Conservation (phyloP, 2,888 invertebrate species). For the Drosophila nr. fundita region DNA sequence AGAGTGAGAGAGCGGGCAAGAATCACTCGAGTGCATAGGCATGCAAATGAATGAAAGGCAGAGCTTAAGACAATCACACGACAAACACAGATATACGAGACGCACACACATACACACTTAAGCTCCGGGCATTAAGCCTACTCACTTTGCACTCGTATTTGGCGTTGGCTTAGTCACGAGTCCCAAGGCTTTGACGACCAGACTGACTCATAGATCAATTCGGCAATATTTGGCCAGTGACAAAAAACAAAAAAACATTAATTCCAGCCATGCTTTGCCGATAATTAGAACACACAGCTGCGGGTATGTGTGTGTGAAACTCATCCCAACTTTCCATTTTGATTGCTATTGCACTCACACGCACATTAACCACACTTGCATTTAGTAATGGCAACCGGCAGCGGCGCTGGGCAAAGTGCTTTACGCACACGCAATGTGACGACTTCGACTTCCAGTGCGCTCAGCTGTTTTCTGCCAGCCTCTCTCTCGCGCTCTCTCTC, state of each 20-base stretch:
- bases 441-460: slow-evolving; percentile 25
- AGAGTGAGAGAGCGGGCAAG: slow-evolving; percentile 15
- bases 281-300: slow-evolving; percentile 49
- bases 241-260: background rate
- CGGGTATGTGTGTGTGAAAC: background rate
- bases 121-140: slow-evolving; percentile 63
- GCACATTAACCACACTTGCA: slow-evolving; percentile 28
- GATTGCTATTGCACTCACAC: slow-evolving; percentile 41
- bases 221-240: slow-evolving; percentile 30
- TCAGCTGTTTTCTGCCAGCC: slow-evolving; percentile 42
- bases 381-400: background rate
- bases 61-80: slow-evolving; percentile 28
- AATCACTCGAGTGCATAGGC: slow-evolving; percentile 68
- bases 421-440: slow-evolving; percentile 54
- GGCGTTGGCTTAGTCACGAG: slow-evolving; percentile 63
- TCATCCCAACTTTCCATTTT: slow-evolving; percentile 70
- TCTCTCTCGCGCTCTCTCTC: slow-evolving; percentile 32
- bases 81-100: background rate
- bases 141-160: slow-evolving; percentile 50
- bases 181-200: slow-evolving; percentile 41
- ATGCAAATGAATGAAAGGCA: slow-evolving; percentile 72
- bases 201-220: slow-evolving; percentile 52
- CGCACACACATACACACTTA: slow-evolving; percentile 3
- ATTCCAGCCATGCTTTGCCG: slow-evolving; percentile 46
- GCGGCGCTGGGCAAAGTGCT: slow-evolving; percentile 40